These are phyloP conservation scores for Piprites chloris DNA, from an alignment of 2,113 vertebrate species.

Conservation along the genomic window DNA sequence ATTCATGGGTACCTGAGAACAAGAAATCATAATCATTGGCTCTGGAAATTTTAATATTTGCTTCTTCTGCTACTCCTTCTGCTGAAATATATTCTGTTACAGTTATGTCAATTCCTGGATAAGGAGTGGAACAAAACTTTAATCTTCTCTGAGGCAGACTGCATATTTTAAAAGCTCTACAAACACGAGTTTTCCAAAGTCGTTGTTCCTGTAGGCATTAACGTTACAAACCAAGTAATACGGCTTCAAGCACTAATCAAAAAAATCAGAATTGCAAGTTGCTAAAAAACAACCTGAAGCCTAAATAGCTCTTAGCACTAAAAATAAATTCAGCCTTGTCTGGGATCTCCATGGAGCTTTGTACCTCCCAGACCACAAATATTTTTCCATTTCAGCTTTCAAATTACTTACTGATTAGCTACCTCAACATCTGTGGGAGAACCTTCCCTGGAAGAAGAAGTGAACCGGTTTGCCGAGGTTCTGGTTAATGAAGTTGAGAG, in stretches of 20 bases:
- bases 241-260: neutral
- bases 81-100: neutral
- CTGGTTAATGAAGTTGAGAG: neutral
- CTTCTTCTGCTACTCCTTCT: neutral
- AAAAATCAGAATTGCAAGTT: neutral
- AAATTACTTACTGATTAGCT: neutral
- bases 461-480: neutral
- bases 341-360: neutral
- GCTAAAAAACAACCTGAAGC: neutral
- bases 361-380: neutral
- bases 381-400: neutral
- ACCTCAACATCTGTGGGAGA: neutral
- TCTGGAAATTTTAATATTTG: neutral
- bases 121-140: neutral
- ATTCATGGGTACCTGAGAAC: neutral
- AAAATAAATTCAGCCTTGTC: neutral
- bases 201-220: neutral
- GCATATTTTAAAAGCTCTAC: conserved; percentile 6
- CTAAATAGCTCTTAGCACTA: neutral
- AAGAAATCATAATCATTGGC: neutral
- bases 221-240: neutral
- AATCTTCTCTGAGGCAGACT: neutral
- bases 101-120: neutral
- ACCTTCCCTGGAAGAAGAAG: neutral
- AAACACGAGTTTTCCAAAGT: neutral